Evolutionary conservation across 2,113 vertebrate species (phyloP).

Genomic region (Tychaedon coryphoeus): DNA sequence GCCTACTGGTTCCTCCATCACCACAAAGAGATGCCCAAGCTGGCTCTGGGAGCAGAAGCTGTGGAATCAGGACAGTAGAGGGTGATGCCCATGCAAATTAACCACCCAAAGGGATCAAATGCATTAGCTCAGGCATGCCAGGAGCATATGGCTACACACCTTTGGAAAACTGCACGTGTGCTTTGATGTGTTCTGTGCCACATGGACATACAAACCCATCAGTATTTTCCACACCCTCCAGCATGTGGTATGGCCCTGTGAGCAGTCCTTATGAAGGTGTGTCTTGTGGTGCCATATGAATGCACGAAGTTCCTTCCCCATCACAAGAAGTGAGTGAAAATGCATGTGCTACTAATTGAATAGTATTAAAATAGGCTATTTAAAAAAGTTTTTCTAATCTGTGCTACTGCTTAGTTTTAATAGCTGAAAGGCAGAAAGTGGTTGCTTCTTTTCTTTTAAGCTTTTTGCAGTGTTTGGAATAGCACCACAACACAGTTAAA

Average conservation of each 20-base stretch:
- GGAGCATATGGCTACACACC: neutral
- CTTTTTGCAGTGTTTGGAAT: constrained; percentile 26
- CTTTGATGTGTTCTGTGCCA: neutral
- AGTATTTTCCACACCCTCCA: neutral
- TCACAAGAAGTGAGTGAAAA: neutral
- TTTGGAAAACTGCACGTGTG: fast-evolving
- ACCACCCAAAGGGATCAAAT: neutral
- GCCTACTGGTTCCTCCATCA: neutral
- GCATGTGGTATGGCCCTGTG: fast-evolving
- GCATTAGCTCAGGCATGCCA: neutral
- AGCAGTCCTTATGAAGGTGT: neutral
- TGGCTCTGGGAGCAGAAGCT: neutral
- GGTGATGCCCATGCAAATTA: neutral
- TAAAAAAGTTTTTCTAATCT: neutral
- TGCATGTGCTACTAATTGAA: neutral
- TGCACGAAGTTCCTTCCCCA: neutral
- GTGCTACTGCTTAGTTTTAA: constrained; percentile 9
- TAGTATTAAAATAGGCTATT: constrained; percentile 1
- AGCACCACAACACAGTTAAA: constrained; percentile 29
- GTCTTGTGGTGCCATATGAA: neutral
- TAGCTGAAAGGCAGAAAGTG: constrained; percentile 30
- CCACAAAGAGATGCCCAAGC: fast-evolving
- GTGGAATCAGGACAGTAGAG: neutral
- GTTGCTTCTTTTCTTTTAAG: constrained; percentile 7
- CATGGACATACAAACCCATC: fast-evolving